These are phyloP conservation scores for Cyanocitta stelleri DNA, from an alignment of 2,113 vertebrate species.

Conservation along the genomic window DNA sequence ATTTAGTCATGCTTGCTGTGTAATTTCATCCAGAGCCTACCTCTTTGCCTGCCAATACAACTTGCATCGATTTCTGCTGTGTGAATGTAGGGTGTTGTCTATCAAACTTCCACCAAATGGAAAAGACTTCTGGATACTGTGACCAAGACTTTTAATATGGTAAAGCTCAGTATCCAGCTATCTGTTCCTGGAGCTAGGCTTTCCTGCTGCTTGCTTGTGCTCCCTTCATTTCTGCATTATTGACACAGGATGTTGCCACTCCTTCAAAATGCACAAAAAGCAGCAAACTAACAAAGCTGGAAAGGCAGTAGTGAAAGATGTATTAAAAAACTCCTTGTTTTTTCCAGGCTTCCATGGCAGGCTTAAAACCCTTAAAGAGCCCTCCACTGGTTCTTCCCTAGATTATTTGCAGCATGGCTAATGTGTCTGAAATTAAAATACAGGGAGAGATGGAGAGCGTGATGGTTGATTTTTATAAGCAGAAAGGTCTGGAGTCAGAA, in stretches of 20 bases:
- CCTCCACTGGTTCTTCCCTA: not conserved
- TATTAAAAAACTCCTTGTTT: not conserved
- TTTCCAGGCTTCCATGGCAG: not conserved
- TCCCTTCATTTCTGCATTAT: not conserved
- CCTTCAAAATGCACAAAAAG: not conserved
- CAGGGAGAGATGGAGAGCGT: not conserved
- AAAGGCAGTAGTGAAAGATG: not conserved
- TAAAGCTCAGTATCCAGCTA: not conserved
- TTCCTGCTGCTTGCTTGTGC: not conserved
- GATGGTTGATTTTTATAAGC: not conserved
- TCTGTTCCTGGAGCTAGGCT: not conserved
- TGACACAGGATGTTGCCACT: accelerated
- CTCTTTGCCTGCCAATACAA: not conserved
- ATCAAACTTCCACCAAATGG: not conserved
- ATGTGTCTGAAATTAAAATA: not conserved
- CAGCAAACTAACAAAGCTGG: not conserved
- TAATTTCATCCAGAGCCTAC: not conserved
- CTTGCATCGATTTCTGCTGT: not conserved
- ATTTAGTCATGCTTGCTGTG: not conserved
- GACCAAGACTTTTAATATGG: not conserved
- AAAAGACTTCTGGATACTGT: not conserved
- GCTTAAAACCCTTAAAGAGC: not conserved
- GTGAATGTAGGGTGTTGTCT: not conserved
- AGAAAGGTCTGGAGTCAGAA: constrained; percentile 66
- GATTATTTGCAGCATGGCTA: not conserved